phyloP scores from a whole-genome alignment of 2,888 invertebrate species.

The Oxycera nigricornis region DNA sequence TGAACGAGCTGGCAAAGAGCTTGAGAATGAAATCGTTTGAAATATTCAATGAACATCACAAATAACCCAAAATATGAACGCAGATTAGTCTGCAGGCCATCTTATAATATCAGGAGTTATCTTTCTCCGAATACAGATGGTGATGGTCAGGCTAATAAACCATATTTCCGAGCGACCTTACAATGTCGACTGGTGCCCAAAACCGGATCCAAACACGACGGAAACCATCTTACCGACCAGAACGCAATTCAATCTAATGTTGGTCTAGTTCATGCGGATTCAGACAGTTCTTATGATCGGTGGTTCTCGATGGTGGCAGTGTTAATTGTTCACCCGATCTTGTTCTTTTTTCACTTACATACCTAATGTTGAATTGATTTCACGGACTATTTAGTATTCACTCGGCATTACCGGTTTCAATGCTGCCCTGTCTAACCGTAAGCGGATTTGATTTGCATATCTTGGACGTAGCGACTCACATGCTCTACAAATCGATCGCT shows the following conservation, averaged over 20 bases:
- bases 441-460: neutral
- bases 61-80: too few relatives aligned
- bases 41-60: too few relatives aligned
- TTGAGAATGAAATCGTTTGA: too few relatives aligned
- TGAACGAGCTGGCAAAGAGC: too few relatives aligned
- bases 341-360: neutral
- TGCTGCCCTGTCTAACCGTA: neutral
- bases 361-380: neutral
- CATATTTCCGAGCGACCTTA: slow-evolving; percentile 11
- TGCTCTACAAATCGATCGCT: neutral
- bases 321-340: neutral
- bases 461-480: neutral
- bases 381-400: slow-evolving; percentile 14
- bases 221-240: neutral
- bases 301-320: neutral
- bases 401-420: neutral
- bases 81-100: too few relatives aligned
- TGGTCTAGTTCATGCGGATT: neutral
- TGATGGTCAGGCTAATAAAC: slow-evolving; percentile 18
- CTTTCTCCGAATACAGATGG: neutral
- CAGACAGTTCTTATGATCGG: slow-evolving; percentile 10
- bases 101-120: neutral
- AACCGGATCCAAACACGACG: slow-evolving; percentile 10
- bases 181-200: slow-evolving; percentile 14
- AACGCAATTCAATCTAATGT: slow-evolving; percentile 1